Evolutionary conservation across 2,797 vertebrate genomes (phyloP).

Genomic region (Phylloscopus collybita): DNA sequence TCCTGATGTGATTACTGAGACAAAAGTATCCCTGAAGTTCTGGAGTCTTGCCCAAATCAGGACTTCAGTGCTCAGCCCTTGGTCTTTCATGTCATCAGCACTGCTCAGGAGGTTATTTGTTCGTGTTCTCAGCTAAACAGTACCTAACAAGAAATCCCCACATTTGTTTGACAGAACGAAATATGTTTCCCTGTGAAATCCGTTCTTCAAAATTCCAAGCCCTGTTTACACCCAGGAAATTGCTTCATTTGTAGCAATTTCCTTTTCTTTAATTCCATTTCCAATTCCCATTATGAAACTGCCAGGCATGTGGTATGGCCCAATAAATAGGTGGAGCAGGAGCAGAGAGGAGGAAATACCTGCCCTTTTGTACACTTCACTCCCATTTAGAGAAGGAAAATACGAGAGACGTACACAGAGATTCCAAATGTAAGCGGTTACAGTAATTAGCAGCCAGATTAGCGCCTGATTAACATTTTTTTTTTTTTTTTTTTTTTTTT

Average conservation of each 20-base stretch:
- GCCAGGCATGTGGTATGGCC: slow-evolving; percentile 30
- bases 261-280: slow-evolving; percentile 67
- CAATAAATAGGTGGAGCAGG: slow-evolving; percentile 63
- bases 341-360: slow-evolving; percentile 68
- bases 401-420: slow-evolving; percentile 35
- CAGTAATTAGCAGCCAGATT: slow-evolving; percentile 60
- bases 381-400: slow-evolving; percentile 55
- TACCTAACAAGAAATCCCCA: slow-evolving; percentile 16
- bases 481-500: fast-evolving
- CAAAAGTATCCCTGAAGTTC: not conserved
- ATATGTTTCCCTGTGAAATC: slow-evolving; percentile 26
- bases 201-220: slow-evolving; percentile 28
- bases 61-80: not conserved
- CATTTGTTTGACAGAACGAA: slow-evolving; percentile 25
- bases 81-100: slow-evolving; percentile 8
- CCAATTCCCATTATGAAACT: slow-evolving; percentile 69
- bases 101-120: slow-evolving; percentile 10
- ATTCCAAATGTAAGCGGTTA: slow-evolving; percentile 41
- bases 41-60: slow-evolving; percentile 25
- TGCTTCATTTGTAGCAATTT: slow-evolving; percentile 68
- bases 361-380: slow-evolving; percentile 63
- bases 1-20: not conserved
- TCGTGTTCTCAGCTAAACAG: not conserved
- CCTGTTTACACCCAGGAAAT: slow-evolving; percentile 74
- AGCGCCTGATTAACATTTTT: slow-evolving; percentile 19